Evolutionary conservation across 2,113 vertebrate species (phyloP).

Genomic region (Amblyopsis rosae): DNA sequence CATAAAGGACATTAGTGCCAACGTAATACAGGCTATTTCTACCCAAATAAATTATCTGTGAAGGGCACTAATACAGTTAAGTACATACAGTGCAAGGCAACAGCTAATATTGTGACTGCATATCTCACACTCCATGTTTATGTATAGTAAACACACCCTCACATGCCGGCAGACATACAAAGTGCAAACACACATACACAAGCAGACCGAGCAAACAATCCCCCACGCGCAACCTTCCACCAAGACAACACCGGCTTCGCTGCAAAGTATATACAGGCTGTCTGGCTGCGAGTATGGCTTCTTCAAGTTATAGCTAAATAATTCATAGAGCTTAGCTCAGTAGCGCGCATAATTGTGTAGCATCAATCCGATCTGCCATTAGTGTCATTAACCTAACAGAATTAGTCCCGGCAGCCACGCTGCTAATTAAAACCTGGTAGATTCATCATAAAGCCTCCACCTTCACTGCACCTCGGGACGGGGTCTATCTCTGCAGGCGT

Average conservation of each 20-base stretch:
- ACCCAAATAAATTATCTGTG: too few species aligned
- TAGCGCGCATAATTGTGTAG: constrained; percentile 56
- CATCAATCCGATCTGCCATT: constrained; percentile 55
- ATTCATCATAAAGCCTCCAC: constrained; percentile 53
- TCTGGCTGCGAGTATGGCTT: constrained; percentile 22
- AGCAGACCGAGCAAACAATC: not conserved
- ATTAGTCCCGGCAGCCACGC: constrained; percentile 54
- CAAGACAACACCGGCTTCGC: constrained; percentile 19
- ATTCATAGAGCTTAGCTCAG: constrained; percentile 53
- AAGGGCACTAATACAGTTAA: too few species aligned
- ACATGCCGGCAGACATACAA: constrained; percentile 19
- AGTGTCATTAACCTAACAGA: constrained; percentile 52
- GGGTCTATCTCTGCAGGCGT: constrained; percentile 23
- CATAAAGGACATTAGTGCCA: too few species aligned
- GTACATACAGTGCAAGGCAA: not conserved
- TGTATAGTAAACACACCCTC: constrained; percentile 10
- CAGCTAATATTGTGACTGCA: constrained; percentile 19
- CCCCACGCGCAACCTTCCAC: constrained; percentile 5
- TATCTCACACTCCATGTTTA: constrained; percentile 1
- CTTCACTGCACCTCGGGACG: not conserved
- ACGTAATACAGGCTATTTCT: too few species aligned
- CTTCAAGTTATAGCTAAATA: constrained; percentile 62
- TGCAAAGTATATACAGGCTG: constrained; percentile 23
- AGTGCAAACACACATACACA: not conserved
- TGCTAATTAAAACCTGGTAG: constrained; percentile 65